Evolutionary conservation across 2,888 invertebrate genomes (phyloP), one percentile per base, ranked within the genome.

Genomic region (Aphodius granarius): DNA sequence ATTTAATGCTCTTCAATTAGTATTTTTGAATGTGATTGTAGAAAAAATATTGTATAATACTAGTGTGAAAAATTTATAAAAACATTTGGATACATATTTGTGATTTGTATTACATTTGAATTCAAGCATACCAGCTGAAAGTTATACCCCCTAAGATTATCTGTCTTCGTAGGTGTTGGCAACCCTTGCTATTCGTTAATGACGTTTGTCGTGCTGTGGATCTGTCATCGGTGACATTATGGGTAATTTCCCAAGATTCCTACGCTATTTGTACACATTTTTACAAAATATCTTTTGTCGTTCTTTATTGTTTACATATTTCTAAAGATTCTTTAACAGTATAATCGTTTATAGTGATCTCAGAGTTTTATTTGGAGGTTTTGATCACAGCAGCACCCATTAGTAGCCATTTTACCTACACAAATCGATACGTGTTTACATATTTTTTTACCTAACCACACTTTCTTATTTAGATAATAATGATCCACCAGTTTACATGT

Each of bases 181-280:
- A n/a, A n/a, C n/a, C n/a, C n/a, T n/a, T n/a, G n/a, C n/a, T n/a
- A n/a, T n/a, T n/a, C n/a, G n/a, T n/a, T n/a, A n/a, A n/a, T n/a
- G n/a, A n/a, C n/a, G n/a, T 23, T 23, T 23, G 9, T 23, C 23
- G 23, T 23, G 9, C 23, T 23, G 23, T 9, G 23, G 23, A n/a
- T n/a, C 68, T 20, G 68, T n/a, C 21, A 71, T 73, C 75, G 62
- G 73, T 73, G 77, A 79, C 79, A 83, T 84, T 83, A 84, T 85
- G 85, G 85, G 85, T 85, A 85, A 85, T 85, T 85, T 85, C 85
- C 84, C 84, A 83, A 83, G 81, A 80, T 80, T 76, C 79, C 75
- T 76, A 77, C 76, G 71, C 73, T 77, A 75, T 77, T 74, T 63
- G 68, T 76, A 71, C 21, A 68, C 20, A 21, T 76, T 75, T 75